A percentile compares a stretch with the other conserved stretches of the same genome.
Evolutionary conservation across 2,113 vertebrate genomes (phyloP).

Genomic region (Scalopus aquaticus): DNA sequence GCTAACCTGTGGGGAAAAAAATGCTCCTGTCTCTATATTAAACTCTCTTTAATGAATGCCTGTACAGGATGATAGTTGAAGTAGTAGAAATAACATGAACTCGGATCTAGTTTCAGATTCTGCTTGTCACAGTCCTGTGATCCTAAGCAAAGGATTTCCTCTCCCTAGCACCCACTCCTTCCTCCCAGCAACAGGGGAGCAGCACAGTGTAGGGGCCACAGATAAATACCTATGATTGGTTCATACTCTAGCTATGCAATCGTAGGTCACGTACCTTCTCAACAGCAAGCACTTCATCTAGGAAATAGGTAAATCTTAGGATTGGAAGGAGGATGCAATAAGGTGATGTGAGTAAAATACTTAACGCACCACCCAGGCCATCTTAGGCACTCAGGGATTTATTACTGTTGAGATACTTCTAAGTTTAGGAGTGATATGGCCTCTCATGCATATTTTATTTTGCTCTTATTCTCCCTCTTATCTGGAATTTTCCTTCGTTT

Average conservation of each 20-base stretch:
- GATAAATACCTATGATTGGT: background rate
- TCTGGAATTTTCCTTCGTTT: background rate
- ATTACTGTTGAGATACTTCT: background rate
- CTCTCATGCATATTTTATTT: background rate
- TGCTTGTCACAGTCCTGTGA: background rate
- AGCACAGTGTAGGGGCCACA: background rate
- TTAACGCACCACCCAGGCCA: accelerated
- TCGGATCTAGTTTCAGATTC: background rate
- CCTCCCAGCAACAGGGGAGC: background rate
- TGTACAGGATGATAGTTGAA: background rate
- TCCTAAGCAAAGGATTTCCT: background rate
- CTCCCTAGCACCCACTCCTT: background rate
- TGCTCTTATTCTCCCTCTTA: background rate
- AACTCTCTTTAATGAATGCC: constrained; percentile 18
- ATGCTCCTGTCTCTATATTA: background rate
- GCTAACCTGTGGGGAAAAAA: background rate
- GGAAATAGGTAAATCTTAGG: background rate
- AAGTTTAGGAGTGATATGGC: background rate
- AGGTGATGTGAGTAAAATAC: background rate
- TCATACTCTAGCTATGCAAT: background rate
- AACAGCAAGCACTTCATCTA: background rate
- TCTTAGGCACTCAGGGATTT: background rate
- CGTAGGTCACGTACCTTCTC: background rate
- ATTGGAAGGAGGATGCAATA: background rate
- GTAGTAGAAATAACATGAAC: background rate